phyloP scores from a whole-genome alignment of 2,113 vertebrate species.

The Rhinoderma darwinii region DNA sequence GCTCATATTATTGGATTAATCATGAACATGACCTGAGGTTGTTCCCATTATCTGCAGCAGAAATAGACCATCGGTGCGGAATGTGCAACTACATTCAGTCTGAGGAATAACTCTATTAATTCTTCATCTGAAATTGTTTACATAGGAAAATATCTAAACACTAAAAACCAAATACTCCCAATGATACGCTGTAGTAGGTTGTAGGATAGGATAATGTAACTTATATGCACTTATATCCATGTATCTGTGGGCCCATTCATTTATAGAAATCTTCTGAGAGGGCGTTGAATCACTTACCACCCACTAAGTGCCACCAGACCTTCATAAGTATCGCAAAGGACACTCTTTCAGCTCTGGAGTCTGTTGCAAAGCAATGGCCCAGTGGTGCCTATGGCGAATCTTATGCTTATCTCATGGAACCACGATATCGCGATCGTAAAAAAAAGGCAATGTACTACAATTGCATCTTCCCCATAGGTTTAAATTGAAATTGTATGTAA shows the following conservation, averaged over 20 bases:
- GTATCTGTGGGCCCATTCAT: neutral
- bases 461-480: too few relatives aligned
- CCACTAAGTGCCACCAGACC: too few relatives aligned
- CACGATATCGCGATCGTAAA: too few relatives aligned
- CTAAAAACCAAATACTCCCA: neutral
- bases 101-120: neutral
- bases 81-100: neutral
- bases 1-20: constrained; percentile 36
- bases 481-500: too few relatives aligned
- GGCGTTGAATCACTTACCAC: neutral
- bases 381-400: too few relatives aligned
- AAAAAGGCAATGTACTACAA: too few relatives aligned
- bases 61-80: neutral
- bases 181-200: neutral
- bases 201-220: neutral
- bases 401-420: too few relatives aligned
- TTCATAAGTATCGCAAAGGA: too few relatives aligned
- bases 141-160: constrained; percentile 5
- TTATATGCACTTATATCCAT: neutral
- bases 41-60: neutral
- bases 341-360: too few relatives aligned
- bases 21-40: constrained; percentile 29
- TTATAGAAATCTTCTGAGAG: too few relatives aligned
- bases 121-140: neutral
- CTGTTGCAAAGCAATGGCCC: too few relatives aligned